Evolutionary conservation across 1,140 invertebrate species (phyloP).

Genomic region (Mylabris phalerata): DNA sequence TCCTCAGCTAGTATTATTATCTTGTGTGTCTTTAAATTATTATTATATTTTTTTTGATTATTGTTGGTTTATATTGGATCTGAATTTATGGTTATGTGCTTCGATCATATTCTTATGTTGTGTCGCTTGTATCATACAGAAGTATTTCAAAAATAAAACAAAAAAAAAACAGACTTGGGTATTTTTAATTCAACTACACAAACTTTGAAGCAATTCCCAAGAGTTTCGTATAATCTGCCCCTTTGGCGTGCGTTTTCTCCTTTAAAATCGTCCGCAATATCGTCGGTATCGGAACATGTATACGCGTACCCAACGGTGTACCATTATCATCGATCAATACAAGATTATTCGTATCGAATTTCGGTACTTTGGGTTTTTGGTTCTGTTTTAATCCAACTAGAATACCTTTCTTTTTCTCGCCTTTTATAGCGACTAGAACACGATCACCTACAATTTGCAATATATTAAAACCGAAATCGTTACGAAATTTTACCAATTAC

Average conservation of each 20-base stretch:
- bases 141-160: conserved; percentile 32
- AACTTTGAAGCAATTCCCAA: conserved; percentile 89
- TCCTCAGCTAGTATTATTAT: no score
- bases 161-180: background rate
- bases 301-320: conserved; percentile 85
- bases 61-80: conserved; percentile 10
- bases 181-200: conserved; percentile 51
- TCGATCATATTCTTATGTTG: conserved; percentile 33
- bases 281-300: conserved; percentile 91
- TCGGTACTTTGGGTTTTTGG: conserved; percentile 77
- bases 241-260: conserved; percentile 73
- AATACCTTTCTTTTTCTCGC: conserved; percentile 93
- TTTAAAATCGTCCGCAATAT: conserved; percentile 81
- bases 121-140: conserved; percentile 36
- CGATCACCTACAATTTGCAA: conserved; percentile 60
- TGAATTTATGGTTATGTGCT: conserved; percentile 28
- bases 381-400: conserved; percentile 87
- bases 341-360: conserved; percentile 94
- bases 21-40: background rate
- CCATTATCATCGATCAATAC: conserved; percentile 94
- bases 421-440: conserved; percentile 93
- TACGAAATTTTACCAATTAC: conserved; percentile 35
- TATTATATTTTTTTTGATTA: background rate
- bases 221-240: conserved; percentile 91
- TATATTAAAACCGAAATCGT: background rate